Conservation (phyloP, 2,113 vertebrate species). For the Ceyx margarethae region DNA sequence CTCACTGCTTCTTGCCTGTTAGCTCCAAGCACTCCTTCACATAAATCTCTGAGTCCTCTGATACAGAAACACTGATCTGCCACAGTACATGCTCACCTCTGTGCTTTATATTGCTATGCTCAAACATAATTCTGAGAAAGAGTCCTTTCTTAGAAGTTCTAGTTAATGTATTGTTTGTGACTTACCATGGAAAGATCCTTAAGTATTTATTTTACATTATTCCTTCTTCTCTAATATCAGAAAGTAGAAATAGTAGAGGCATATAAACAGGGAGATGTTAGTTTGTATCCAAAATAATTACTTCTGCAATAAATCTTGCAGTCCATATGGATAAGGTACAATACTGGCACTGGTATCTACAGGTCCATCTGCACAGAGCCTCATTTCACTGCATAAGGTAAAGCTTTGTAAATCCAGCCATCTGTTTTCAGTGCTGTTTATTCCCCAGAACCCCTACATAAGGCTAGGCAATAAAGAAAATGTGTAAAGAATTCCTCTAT, state of each 20-base stretch:
- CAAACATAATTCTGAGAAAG: not conserved
- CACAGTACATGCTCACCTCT: not conserved
- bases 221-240: not conserved
- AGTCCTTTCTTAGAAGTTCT: not conserved
- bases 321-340: slow-evolving; percentile 69
- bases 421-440: slow-evolving; percentile 58
- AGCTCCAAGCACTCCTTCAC: not conserved
- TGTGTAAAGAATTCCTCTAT: not conserved
- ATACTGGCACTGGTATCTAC: slow-evolving; percentile 58
- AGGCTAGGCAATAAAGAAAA: slow-evolving; percentile 3
- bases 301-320: slow-evolving; percentile 52
- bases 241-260: not conserved
- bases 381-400: slow-evolving; percentile 57
- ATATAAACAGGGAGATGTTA: slow-evolving; percentile 7
- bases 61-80: not conserved
- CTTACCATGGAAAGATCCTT: not conserved
- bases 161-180: not conserved
- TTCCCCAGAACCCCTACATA: slow-evolving; percentile 31
- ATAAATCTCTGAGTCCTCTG: not conserved
- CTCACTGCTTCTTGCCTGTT: not conserved
- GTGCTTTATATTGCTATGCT: not conserved
- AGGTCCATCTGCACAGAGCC: slow-evolving; percentile 70
- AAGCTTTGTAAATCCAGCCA: slow-evolving; percentile 65
- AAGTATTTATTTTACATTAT: not conserved
- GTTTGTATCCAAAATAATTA: slow-evolving; percentile 46